phyloP scores from a whole-genome alignment of 1,140 invertebrate genomes.

The Muscidifurax raptorellus region DNA sequence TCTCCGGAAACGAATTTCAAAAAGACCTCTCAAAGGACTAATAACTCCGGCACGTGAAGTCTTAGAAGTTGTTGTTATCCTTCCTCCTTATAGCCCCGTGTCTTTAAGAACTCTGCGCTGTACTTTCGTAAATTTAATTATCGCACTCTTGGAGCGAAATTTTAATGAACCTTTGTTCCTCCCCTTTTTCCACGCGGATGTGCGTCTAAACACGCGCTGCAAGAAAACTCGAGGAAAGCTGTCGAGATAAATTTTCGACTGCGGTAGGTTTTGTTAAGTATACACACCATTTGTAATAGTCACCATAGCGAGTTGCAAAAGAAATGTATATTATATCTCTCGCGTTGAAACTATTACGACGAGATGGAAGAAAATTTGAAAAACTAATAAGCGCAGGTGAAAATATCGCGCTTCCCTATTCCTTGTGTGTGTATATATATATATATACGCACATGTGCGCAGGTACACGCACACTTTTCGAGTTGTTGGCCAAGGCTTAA shows the following conservation, averaged over 20 bases:
- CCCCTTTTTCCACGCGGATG: not conserved
- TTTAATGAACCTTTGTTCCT: conserved; percentile 10
- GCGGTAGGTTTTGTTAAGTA: not conserved
- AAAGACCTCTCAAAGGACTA: not conserved
- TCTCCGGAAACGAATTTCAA: not conserved
- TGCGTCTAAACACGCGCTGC: not conserved
- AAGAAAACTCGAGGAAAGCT: not conserved
- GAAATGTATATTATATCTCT: no score
- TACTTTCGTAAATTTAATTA: conserved; percentile 26
- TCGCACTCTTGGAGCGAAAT: not conserved
- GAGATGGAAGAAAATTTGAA: not conserved
- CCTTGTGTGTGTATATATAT: no score
- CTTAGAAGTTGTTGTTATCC: not conserved
- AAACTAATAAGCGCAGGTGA: not conserved
- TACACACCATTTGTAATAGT: no score
- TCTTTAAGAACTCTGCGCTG: not conserved
- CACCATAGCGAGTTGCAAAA: no score
- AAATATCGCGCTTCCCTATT: not conserved
- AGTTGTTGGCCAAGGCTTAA: not conserved
- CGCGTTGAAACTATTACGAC: not conserved
- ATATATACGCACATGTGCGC: not conserved
- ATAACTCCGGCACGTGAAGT: not conserved
- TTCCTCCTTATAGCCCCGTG: not conserved
- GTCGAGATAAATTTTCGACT: not conserved
- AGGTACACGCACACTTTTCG: conserved; percentile 13